These are phyloP conservation scores for Hydractinia echinata DNA, from an alignment of 30 jellyfish, hydroid and myxozoan species.

Conservation along the genomic window DNA sequence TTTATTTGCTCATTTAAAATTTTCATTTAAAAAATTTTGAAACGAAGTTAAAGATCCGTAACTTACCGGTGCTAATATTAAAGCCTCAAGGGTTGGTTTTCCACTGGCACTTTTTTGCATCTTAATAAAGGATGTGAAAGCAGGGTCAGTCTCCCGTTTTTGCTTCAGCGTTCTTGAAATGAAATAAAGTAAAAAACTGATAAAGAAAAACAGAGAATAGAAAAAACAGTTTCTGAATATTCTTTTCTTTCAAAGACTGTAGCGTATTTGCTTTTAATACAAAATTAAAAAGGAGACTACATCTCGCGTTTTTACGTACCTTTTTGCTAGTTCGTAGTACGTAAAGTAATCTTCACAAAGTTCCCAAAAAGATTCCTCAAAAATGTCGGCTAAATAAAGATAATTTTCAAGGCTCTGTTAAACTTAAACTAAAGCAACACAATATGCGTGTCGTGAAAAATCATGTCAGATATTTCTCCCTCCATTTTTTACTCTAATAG, in stretches of 20 bases:
- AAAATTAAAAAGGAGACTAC: not conserved
- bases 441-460: too few species aligned
- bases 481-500: too few species aligned
- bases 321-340: slow-evolving; percentile 11
- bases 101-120: slow-evolving; percentile 16
- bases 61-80: slow-evolving; percentile 21
- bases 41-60: not conserved
- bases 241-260: not conserved
- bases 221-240: not conserved
- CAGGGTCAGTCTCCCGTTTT: slow-evolving; percentile 5
- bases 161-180: slow-evolving; percentile 14
- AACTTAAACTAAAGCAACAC: too few species aligned
- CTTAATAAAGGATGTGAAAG: slow-evolving; percentile 6
- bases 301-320: not conserved
- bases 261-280: not conserved
- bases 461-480: too few species aligned
- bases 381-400: not conserved
- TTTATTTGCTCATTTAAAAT: too few species aligned
- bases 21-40: too few species aligned
- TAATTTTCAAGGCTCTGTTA: too few species aligned
- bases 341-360: not conserved
- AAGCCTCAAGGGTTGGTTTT: slow-evolving; percentile 21
- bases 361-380: slow-evolving; percentile 6
- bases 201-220: not conserved
- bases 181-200: not conserved